A percentile compares a stretch with the other conserved stretches of the same genome.
These are phyloP conservation scores for Sylvicola fuscatus DNA, from an alignment of 2,888 invertebrate species.

Conservation along the genomic window DNA sequence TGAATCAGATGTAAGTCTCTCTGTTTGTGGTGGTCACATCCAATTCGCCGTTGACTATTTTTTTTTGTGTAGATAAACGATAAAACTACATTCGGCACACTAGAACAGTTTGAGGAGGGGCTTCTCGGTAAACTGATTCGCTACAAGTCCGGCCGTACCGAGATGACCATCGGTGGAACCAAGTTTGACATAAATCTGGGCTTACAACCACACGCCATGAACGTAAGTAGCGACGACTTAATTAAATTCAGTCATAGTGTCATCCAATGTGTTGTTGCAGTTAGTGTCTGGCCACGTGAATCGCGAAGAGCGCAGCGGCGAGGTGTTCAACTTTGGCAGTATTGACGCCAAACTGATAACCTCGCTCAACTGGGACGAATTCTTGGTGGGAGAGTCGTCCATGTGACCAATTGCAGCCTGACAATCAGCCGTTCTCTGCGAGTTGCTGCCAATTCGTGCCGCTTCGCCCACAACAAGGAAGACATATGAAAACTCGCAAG, in stretches of 20 bases:
- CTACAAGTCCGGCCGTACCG: conserved; percentile 35
- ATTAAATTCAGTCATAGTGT: too few species aligned
- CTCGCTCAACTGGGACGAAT: conserved; percentile 31
- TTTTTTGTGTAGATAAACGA: too few species aligned
- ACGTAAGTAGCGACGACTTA: conserved; percentile 16
- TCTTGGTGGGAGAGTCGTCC: too few species aligned
- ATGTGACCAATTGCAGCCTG: too few species aligned
- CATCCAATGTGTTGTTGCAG: too few species aligned
- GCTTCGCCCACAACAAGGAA: too few species aligned
- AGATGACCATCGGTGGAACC: conserved; percentile 32
- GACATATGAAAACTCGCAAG: too few species aligned
- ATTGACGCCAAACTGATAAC: conserved; percentile 34
- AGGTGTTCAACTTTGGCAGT: conserved; percentile 32
- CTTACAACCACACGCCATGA: conserved; percentile 33
- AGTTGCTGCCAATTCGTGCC: too few species aligned
- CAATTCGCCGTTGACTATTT: too few species aligned
- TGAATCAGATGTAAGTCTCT: too few species aligned
- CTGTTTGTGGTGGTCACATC: too few species aligned
- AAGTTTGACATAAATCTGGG: conserved; percentile 35
- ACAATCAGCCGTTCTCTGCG: too few species aligned
- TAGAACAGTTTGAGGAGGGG: conserved; percentile 32
- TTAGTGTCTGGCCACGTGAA: conserved; percentile 33
- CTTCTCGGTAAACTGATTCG: conserved; percentile 34
- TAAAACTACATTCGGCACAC: conserved; percentile 16
- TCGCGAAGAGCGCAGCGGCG: conserved; percentile 31